Evolutionary conservation across 2,113 vertebrate species (phyloP).

Genomic region (Hippolais icterina): DNA sequence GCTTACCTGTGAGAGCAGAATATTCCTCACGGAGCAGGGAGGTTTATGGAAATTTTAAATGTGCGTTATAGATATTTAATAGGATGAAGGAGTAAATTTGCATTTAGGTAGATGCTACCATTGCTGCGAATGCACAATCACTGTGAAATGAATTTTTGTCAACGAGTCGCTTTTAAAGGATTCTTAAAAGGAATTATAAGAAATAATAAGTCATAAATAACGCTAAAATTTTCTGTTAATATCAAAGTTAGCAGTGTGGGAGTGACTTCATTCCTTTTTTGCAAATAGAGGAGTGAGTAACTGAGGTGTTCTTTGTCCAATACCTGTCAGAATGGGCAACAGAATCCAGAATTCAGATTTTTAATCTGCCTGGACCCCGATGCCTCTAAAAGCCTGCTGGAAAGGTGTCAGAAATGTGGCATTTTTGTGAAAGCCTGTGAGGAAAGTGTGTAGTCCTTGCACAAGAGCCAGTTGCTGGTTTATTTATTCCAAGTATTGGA

Average conservation of each 20-base stretch:
- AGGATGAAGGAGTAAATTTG: constrained; percentile 9
- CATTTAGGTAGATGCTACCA: neutral
- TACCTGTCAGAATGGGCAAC: neutral
- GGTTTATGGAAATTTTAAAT: neutral
- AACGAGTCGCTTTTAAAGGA: neutral
- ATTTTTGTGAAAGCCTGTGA: constrained; percentile 33
- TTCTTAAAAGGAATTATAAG: neutral
- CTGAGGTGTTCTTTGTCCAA: neutral
- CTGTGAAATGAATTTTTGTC: neutral
- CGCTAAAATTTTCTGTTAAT: neutral
- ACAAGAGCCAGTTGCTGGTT: constrained; percentile 23
- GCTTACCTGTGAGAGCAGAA: neutral
- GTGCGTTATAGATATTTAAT: neutral
- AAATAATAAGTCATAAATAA: neutral
- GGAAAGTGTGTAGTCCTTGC: constrained; percentile 39
- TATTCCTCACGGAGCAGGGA: neutral
- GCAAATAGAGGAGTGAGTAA: neutral
- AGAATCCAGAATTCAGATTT: neutral
- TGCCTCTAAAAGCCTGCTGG: constrained; percentile 26
- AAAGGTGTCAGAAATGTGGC: constrained; percentile 54
- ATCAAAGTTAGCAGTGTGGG: neutral
- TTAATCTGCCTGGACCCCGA: neutral
- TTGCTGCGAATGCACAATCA: neutral
- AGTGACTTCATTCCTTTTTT: neutral
- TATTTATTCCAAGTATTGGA: constrained; percentile 31